Evolutionary conservation across 2,888 invertebrate genomes (phyloP).

Genomic region (Ceratothoa steindachneri): DNA sequence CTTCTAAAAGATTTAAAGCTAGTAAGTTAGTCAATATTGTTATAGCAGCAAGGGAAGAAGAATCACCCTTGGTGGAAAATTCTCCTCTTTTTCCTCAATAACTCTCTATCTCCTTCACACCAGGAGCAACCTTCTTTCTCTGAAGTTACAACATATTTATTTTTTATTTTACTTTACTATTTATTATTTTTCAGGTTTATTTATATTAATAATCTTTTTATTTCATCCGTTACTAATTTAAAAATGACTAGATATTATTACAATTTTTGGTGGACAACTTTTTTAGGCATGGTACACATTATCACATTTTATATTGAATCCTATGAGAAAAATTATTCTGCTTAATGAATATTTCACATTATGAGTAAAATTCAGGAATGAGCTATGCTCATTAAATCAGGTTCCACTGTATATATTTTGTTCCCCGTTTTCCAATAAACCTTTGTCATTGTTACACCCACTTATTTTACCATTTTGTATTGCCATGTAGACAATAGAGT

Average conservation of each 20-base stretch:
- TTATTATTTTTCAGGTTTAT: background rate
- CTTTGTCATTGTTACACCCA: too few relatives aligned
- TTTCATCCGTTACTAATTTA: slow-evolving; percentile 1
- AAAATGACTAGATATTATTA: background rate
- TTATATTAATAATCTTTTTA: too few relatives aligned
- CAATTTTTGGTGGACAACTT: background rate
- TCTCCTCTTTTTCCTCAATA: background rate
- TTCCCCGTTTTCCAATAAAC: too few relatives aligned
- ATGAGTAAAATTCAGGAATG: too few relatives aligned
- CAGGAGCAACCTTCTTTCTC: background rate
- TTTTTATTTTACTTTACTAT: background rate
- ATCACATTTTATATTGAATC: too few relatives aligned
- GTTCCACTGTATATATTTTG: background rate
- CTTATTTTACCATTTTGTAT: too few relatives aligned
- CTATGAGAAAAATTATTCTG: background rate
- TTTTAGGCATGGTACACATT: slow-evolving; percentile 1
- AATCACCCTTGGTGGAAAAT: background rate
- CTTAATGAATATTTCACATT: slow-evolving; percentile 4
- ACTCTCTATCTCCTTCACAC: background rate
- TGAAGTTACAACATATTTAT: background rate
- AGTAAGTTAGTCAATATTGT: too few relatives aligned
- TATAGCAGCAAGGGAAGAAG: background rate
- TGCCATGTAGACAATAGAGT: too few relatives aligned
- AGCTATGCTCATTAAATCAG: background rate
- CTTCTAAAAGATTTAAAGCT: too few relatives aligned